Conservation (phyloP, 2,888 invertebrate genomes). For the Desoria tigrina region DNA sequence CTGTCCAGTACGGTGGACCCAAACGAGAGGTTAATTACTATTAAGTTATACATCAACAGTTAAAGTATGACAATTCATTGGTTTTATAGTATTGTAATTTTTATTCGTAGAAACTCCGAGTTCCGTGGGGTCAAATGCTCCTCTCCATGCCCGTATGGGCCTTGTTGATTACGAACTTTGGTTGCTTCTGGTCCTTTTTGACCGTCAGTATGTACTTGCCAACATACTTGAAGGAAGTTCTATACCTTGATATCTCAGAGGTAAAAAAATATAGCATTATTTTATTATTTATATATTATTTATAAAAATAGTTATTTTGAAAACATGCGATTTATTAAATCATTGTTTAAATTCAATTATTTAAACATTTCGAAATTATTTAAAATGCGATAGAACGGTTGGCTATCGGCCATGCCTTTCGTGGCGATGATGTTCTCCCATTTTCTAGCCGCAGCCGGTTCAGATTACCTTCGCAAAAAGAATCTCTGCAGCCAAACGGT, state of each 20-base stretch:
- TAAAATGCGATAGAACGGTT: constrained; percentile 55
- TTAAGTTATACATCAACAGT: neutral
- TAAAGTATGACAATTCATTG: neutral
- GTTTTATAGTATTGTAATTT: constrained; percentile 12
- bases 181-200: constrained; percentile 59
- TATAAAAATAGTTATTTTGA: neutral
- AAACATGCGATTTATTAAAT: constrained; percentile 17
- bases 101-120: constrained; percentile 53
- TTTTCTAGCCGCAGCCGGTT: constrained; percentile 53
- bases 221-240: constrained; percentile 59
- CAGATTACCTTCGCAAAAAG: constrained; percentile 53
- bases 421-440: constrained; percentile 54
- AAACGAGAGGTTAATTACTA: constrained; percentile 25
- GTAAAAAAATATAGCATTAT: constrained; percentile 53
- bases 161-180: constrained; percentile 60
- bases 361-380: neutral
- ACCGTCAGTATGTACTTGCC: constrained; percentile 58
- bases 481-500: constrained; percentile 53
- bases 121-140: constrained; percentile 60
- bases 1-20: constrained; percentile 41
- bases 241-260: constrained; percentile 57
- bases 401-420: constrained; percentile 56
- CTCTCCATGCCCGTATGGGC: constrained; percentile 60
- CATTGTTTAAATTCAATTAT: constrained; percentile 5
- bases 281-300: constrained; percentile 10